phyloP scores from a whole-genome alignment of 2,888 invertebrate genomes.

The Diaperis boleti region DNA sequence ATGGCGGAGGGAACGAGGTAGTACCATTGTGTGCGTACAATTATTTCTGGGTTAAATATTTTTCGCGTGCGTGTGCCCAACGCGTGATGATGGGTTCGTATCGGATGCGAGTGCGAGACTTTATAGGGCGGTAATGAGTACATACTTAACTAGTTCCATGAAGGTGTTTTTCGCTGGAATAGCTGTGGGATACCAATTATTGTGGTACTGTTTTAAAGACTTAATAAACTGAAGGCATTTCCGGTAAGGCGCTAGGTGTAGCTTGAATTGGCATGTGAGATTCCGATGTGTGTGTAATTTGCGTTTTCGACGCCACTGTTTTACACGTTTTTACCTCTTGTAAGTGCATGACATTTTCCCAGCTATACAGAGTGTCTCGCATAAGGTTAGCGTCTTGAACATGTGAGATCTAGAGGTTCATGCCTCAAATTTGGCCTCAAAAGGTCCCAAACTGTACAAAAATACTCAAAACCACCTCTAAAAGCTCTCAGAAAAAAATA shows the following conservation, averaged over 20 bases:
- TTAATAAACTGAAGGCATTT: constrained; percentile 13
- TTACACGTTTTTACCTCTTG: too few species aligned
- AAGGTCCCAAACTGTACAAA: too few species aligned
- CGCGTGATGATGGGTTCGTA: constrained; percentile 48
- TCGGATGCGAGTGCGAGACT: not conserved
- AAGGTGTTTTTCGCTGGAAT: not conserved
- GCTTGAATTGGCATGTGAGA: not conserved
- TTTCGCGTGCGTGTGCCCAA: constrained; percentile 54
- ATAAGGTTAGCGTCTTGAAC: too few species aligned
- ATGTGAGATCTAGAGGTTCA: too few species aligned
- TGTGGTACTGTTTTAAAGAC: not conserved
- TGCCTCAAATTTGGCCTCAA: too few species aligned
- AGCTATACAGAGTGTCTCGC: too few species aligned
- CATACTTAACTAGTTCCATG: not conserved
- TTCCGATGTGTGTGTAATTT: not conserved
- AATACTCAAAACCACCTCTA: too few species aligned
- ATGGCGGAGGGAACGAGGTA: not conserved
- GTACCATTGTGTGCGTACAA: constrained; percentile 41
- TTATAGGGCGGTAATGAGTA: not conserved
- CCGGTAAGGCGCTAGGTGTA: constrained; percentile 2
- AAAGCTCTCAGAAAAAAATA: too few species aligned
- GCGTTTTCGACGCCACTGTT: too few species aligned
- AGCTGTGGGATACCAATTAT: not conserved
- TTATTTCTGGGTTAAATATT: constrained; percentile 57
- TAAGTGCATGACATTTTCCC: too few species aligned